Percentiles rank a stretch among this genome's conserved stretches.
phyloP scores from a whole-genome alignment of 2,113 vertebrate species.

The Tursiops truncatus region DNA sequence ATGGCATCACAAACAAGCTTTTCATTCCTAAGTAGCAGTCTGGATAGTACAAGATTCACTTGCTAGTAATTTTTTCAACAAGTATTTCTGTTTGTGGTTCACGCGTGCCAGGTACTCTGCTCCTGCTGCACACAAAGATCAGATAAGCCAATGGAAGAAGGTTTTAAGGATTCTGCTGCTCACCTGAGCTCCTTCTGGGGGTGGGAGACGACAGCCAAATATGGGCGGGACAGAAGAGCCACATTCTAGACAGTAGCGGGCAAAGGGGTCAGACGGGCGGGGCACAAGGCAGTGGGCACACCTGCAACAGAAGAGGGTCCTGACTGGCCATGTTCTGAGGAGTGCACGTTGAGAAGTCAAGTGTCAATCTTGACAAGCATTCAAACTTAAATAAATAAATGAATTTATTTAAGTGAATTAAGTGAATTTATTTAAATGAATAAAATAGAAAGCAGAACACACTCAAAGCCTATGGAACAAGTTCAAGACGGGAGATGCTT shows the following conservation, averaged over 20 bases:
- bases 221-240: slow-evolving; percentile 86
- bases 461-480: background rate
- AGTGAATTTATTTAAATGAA: background rate
- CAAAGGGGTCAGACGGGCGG: slow-evolving; percentile 89
- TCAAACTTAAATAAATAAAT: background rate
- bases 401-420: no score
- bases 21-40: slow-evolving; percentile 1
- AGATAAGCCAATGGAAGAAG: background rate
- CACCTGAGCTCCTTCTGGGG: slow-evolving; percentile 90
- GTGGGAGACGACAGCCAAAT: slow-evolving; percentile 82
- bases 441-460: background rate
- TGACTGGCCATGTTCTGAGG: background rate
- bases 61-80: background rate
- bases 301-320: slow-evolving; percentile 80
- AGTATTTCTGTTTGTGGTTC: background rate
- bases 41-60: background rate
- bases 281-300: slow-evolving; percentile 87
- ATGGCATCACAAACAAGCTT: background rate
- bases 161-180: slow-evolving; percentile 48
- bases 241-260: slow-evolving; percentile 93
- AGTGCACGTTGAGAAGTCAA: background rate
- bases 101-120: background rate
- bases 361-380: background rate
- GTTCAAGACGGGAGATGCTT: background rate
- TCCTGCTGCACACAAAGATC: background rate